These are phyloP conservation scores for Noctilio leporinus DNA, from an alignment of 2,113 vertebrate genomes.

Conservation along the genomic window DNA sequence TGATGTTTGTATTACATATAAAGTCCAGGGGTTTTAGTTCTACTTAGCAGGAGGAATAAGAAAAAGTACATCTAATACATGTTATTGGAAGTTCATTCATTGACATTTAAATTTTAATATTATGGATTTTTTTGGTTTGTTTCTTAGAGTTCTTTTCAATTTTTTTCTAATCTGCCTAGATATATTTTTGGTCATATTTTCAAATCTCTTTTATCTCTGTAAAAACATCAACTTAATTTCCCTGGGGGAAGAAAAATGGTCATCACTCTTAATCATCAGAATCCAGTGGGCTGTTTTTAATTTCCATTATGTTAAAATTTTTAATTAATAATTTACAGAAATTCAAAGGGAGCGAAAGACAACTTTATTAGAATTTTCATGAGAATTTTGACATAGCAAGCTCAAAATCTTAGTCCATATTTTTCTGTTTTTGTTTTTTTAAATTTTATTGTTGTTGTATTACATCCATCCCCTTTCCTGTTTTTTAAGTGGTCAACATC, in stretches of 20 bases:
- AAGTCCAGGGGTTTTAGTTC: not conserved
- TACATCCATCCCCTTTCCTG: no score
- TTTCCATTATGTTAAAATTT: not conserved
- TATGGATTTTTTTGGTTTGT: not conserved
- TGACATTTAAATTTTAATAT: not conserved
- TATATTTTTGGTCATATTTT: not conserved
- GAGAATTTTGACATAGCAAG: not conserved
- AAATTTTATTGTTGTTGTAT: no score
- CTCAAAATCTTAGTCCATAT: not conserved
- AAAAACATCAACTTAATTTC: not conserved
- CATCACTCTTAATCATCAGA: not conserved
- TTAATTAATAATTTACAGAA: not conserved
- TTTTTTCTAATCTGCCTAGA: not conserved
- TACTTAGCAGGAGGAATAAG: not conserved
- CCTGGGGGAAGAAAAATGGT: not conserved
- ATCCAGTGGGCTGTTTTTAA: not conserved
- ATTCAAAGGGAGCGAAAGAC: not conserved
- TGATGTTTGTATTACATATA: not conserved
- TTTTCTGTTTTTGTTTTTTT: not conserved
- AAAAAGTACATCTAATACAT: not conserved
- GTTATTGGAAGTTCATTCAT: not conserved
- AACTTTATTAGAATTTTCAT: not conserved
- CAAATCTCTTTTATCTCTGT: not conserved
- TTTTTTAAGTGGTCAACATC: not conserved
- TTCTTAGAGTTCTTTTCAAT: not conserved